phyloP scores from a whole-genome alignment of 37 sponge, comb jelly and placozoan genomes.

The Aplysina aerophoba region DNA sequence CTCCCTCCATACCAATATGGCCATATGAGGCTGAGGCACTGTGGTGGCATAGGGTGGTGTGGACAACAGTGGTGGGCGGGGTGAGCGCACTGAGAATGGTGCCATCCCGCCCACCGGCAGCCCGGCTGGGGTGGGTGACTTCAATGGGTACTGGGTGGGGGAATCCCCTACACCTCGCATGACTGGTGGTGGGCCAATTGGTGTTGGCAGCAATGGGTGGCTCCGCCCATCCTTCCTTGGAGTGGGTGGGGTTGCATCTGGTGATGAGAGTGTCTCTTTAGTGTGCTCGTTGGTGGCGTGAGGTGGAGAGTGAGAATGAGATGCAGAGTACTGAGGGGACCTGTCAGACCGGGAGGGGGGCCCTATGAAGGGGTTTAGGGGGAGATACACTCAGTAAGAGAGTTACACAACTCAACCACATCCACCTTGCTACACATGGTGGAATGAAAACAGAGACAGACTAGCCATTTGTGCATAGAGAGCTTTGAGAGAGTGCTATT shows the following conservation, averaged over 20 bases:
- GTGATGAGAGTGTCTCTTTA: not conserved
- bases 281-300: not conserved
- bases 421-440: not conserved
- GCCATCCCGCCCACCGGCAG: not conserved
- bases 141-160: slow-evolving; percentile 1
- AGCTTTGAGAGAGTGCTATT: not conserved
- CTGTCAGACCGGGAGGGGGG: slow-evolving; percentile 5
- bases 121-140: not conserved
- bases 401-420: not conserved
- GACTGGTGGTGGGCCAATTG: slow-evolving; percentile 7
- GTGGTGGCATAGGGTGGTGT: not conserved
- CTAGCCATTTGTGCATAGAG: no score
- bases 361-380: not conserved
- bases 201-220: slow-evolving; percentile 27
- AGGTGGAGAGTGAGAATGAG: not conserved
- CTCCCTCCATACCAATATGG: no score
- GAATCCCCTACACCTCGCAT: not conserved
- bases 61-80: slow-evolving; percentile 28
- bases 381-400: not conserved
- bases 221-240: not conserved
- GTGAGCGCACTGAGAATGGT: not conserved
- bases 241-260: not conserved
- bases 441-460: no score
- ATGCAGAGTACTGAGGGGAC: not conserved
- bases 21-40: slow-evolving; percentile 7